Conservation (phyloP, 2,113 vertebrate species). For the Labeo catla region DNA sequence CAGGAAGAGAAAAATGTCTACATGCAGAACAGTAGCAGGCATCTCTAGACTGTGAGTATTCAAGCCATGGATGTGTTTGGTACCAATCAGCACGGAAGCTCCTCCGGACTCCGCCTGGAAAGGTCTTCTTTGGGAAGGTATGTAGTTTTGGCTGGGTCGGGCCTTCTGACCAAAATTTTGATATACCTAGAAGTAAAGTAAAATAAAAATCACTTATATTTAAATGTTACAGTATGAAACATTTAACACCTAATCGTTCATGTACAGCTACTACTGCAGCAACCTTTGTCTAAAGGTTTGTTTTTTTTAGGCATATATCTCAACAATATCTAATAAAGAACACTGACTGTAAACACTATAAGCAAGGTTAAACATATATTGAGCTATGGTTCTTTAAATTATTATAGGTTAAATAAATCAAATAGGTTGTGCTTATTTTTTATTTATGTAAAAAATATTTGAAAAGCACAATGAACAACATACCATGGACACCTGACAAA, state of each 20-base stretch:
- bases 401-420: neutral
- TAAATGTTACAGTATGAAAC: neutral
- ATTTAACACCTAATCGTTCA: neutral
- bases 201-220: neutral
- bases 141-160: conserved; percentile 22
- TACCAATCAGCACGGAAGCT: too few relatives aligned
- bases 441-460: neutral
- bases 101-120: too few relatives aligned
- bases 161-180: conserved; percentile 8
- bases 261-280: neutral
- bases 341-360: neutral
- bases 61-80: too few relatives aligned
- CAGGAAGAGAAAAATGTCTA: too few relatives aligned
- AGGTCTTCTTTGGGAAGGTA: conserved; percentile 45
- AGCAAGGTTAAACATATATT: neutral
- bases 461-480: neutral
- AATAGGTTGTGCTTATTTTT: too few relatives aligned
- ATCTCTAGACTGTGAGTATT: too few relatives aligned
- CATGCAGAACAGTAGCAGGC: too few relatives aligned
- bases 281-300: too few relatives aligned
- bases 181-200: conserved; percentile 31
- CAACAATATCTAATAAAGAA: neutral
- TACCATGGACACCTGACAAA: neutral
- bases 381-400: too few relatives aligned
- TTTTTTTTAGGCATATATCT: neutral